These are phyloP conservation scores for Alviniconcha marisindica DNA, from an alignment of 1,140 invertebrate species.

Conservation along the genomic window DNA sequence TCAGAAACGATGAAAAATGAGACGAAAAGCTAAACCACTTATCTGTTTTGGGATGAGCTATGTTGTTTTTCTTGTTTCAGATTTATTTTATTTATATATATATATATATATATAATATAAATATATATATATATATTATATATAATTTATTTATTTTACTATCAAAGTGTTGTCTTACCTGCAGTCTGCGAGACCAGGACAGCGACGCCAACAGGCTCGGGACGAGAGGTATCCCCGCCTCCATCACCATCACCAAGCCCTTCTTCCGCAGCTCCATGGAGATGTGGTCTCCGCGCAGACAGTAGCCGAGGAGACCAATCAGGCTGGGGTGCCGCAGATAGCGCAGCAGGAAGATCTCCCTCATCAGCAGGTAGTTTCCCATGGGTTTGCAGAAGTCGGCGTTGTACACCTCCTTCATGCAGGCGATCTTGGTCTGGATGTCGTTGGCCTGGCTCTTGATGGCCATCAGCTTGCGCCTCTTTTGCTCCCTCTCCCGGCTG, in stretches of 20 bases:
- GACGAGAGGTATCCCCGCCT: constrained; percentile 51
- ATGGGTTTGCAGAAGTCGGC: constrained; percentile 57
- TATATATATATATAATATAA: too few relatives aligned
- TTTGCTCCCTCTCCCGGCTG: background rate
- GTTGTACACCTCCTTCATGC: constrained; percentile 60
- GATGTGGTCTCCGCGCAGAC: constrained; percentile 59
- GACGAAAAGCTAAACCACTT: too few relatives aligned
- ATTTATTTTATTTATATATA: too few relatives aligned
- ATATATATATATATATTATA: too few relatives aligned
- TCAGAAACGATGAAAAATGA: too few relatives aligned
- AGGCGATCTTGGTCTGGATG: constrained; percentile 56
- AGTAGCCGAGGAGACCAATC: constrained; percentile 54
- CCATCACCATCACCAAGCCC: constrained; percentile 57
- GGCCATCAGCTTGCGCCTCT: constrained; percentile 39
- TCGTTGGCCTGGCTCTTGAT: constrained; percentile 59
- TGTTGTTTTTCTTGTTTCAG: too few relatives aligned
- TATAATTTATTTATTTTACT: too few relatives aligned
- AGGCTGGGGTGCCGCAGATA: constrained; percentile 52
- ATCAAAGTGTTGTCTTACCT: too few relatives aligned
- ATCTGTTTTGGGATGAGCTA: too few relatives aligned
- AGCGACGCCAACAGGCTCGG: constrained; percentile 35
- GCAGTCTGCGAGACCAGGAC: constrained; percentile 44
- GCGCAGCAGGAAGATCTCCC: constrained; percentile 54
- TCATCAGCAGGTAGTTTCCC: constrained; percentile 58
- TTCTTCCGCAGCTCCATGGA: constrained; percentile 54